Conservation (phyloP, 2,113 vertebrate genomes). For the Istiophorus platypterus region DNA sequence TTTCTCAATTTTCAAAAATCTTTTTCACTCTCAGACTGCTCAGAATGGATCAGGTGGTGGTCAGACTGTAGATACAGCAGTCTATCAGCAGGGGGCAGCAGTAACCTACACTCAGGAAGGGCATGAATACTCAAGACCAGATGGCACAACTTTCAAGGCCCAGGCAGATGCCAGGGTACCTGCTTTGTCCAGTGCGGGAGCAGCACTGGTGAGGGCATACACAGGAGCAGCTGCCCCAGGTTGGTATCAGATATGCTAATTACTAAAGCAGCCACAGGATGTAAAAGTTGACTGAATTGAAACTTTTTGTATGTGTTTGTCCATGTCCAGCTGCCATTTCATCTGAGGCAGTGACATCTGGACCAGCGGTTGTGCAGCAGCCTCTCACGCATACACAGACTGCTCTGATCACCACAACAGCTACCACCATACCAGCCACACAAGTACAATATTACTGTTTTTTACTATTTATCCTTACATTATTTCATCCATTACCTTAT, state of each 20-base stretch:
- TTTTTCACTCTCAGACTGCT: slow-evolving; percentile 58
- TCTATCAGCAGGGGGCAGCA: slow-evolving; percentile 89
- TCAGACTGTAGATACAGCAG: slow-evolving; percentile 80
- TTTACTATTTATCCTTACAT: background rate
- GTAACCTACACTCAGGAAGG: slow-evolving; percentile 79
- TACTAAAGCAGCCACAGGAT: background rate
- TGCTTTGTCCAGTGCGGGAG: slow-evolving; percentile 62
- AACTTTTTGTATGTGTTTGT: slow-evolving; percentile 6
- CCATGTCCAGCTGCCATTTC: slow-evolving; percentile 65
- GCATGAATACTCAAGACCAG: slow-evolving; percentile 60
- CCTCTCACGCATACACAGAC: slow-evolving; percentile 69
- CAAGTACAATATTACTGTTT: slow-evolving; percentile 67
- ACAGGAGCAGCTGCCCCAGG: slow-evolving; percentile 50
- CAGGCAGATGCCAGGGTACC: slow-evolving; percentile 48
- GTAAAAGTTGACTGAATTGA: background rate
- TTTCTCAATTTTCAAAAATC: background rate
- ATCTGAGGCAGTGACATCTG: slow-evolving; percentile 76
- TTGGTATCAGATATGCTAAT: slow-evolving; percentile 20
- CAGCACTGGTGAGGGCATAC: slow-evolving; percentile 79
- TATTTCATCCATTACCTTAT: background rate
- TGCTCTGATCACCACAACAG: slow-evolving; percentile 66
- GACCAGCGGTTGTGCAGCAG: slow-evolving; percentile 75
- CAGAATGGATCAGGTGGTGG: slow-evolving; percentile 78
- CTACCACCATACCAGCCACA: slow-evolving; percentile 60
- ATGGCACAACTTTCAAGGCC: slow-evolving; percentile 68